phyloP scores from a whole-genome alignment of 2,888 invertebrate species.

The Dorcus hopei region DNA sequence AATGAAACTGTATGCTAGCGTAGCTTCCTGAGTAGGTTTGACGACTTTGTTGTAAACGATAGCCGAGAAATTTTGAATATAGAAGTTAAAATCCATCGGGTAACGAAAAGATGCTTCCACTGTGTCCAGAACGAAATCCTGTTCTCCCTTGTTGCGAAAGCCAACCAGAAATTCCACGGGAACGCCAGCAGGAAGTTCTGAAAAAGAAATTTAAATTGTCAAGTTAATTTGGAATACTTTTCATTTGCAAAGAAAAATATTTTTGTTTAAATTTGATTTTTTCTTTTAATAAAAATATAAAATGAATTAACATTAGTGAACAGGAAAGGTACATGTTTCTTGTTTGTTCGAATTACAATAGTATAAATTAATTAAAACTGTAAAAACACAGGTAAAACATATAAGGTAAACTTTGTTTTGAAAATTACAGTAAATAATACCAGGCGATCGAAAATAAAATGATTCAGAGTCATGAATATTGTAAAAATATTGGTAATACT shows the following conservation, averaged over 20 bases:
- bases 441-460: no score
- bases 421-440: no score
- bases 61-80: constrained; percentile 97
- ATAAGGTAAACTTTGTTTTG: no score
- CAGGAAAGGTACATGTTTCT: no score
- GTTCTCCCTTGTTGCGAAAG: constrained; percentile 90
- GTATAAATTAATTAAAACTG: no score
- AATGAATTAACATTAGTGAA: no score
- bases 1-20: constrained; percentile 90
- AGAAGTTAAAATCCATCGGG: constrained; percentile 97
- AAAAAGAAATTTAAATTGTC: constrained; percentile 24
- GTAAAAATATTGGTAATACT: no score
- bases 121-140: constrained; percentile 87
- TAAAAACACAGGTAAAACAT: no score
- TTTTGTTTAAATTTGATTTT: no score
- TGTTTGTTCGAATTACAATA: no score
- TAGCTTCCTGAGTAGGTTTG: constrained; percentile 88
- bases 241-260: neutral
- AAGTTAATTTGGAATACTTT: neutral
- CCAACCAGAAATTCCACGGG: constrained; percentile 94
- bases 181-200: constrained; percentile 88
- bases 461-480: no score
- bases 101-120: constrained; percentile 98
- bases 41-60: constrained; percentile 84
- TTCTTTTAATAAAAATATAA: no score